Conservation (phyloP, 2,888 invertebrate species). For the Thereva nobilitata region DNA sequence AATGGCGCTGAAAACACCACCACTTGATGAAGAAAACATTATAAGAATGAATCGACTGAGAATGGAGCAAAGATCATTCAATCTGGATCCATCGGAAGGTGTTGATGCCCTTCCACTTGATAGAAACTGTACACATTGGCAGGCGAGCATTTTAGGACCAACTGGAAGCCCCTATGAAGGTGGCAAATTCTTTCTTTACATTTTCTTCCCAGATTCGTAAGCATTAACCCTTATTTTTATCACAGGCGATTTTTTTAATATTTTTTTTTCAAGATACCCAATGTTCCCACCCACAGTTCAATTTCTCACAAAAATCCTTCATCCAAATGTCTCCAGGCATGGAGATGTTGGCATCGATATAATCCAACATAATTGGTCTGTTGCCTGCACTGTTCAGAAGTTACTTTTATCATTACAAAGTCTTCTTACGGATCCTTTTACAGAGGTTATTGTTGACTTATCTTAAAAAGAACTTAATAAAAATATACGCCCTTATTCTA, state of each 20-base stretch:
- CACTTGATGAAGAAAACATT: conserved; percentile 73
- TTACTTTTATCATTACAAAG: conserved; percentile 87
- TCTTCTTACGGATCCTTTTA: conserved; percentile 86
- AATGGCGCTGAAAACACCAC: conserved; percentile 74
- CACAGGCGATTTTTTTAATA: conserved; percentile 5
- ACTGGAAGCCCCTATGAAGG: conserved; percentile 93
- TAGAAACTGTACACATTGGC: conserved; percentile 73
- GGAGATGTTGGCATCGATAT: conserved; percentile 96
- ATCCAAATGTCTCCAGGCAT: conserved; percentile 93
- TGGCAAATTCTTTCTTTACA: conserved; percentile 86
- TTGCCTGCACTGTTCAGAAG: conserved; percentile 88
- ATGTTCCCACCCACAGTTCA: conserved; percentile 89
- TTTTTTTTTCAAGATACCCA: conserved; percentile 68
- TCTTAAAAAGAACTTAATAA: neutral
- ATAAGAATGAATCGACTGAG: conserved; percentile 81
- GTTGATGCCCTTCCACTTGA: conserved; percentile 58
- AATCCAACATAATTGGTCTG: conserved; percentile 95
- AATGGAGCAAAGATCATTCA: conserved; percentile 67
- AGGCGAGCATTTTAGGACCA: conserved; percentile 90
- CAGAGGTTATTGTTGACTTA: conserved; percentile 62
- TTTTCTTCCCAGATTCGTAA: conserved; percentile 83
- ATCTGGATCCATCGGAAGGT: conserved; percentile 56
- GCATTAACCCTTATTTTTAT: conserved; percentile 38
- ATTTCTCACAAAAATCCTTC: conserved; percentile 90
- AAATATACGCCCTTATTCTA: conserved; percentile 48